Evolutionary conservation across 1,140 invertebrate genomes (phyloP).

Genomic region (Rhagoletis pomonella): DNA sequence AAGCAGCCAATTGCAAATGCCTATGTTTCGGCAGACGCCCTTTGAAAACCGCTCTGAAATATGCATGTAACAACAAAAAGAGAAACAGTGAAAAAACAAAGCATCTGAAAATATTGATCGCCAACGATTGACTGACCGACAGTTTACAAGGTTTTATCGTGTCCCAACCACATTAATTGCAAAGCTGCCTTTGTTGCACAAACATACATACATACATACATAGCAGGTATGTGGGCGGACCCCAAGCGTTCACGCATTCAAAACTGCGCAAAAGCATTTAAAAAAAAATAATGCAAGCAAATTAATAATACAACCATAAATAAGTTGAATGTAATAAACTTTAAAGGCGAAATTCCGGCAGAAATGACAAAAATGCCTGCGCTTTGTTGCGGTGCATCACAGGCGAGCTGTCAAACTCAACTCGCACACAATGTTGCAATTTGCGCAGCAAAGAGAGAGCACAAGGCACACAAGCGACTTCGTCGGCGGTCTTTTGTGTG

Average conservation of each 20-base stretch:
- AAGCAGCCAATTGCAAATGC: background rate
- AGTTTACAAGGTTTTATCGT: slow-evolving; percentile 42
- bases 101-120: slow-evolving; percentile 21
- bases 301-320: background rate
- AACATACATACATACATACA: no score
- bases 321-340: background rate
- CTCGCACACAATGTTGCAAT: slow-evolving; percentile 37
- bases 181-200: background rate
- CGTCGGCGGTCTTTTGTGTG: slow-evolving; percentile 4
- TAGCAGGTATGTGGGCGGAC: no score
- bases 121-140: background rate
- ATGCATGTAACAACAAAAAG: slow-evolving; percentile 43
- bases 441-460: background rate
- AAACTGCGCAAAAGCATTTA: background rate
- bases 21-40: background rate
- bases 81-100: background rate
- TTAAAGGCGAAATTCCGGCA: background rate
- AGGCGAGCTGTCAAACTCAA: background rate
- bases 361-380: slow-evolving; percentile 31
- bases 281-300: background rate
- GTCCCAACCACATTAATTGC: slow-evolving; percentile 38
- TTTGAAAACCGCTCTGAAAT: background rate
- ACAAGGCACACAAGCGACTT: background rate
- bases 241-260: background rate
- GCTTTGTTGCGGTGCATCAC: slow-evolving; percentile 12